phyloP scores from a whole-genome alignment of 2,797 vertebrate genomes.

The Mus minutoides region DNA sequence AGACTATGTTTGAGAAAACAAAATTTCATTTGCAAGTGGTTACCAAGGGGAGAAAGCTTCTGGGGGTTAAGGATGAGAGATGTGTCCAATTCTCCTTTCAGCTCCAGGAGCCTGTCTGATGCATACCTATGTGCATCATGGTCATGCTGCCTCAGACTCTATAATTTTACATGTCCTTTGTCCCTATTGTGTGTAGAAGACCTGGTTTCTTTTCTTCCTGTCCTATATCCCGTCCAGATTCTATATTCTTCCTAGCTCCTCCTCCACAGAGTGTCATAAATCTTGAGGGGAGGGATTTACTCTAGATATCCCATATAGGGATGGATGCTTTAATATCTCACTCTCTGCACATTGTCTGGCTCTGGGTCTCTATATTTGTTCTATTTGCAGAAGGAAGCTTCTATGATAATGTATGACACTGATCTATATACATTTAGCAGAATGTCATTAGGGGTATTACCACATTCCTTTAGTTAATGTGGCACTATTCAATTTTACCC shows the following conservation, averaged over 20 bases:
- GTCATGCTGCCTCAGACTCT: background rate
- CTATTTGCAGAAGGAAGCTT: background rate
- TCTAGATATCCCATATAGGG: background rate
- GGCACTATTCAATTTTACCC: background rate
- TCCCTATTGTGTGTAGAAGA: background rate
- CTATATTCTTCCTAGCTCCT: background rate
- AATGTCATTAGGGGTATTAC: background rate
- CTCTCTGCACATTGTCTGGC: background rate
- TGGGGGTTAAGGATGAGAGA: background rate
- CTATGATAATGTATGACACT: background rate
- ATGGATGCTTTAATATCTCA: background rate
- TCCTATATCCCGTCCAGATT: background rate
- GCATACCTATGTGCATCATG: background rate
- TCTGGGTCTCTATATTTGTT: background rate
- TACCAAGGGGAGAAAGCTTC: background rate
- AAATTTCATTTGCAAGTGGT: background rate
- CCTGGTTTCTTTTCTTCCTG: background rate
- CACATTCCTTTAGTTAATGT: background rate
- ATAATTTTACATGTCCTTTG: background rate
- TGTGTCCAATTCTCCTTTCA: background rate
- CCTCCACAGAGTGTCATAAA: no score
- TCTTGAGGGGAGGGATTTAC: background rate
- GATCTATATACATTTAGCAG: background rate
- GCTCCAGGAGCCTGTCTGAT: background rate
- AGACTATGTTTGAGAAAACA: background rate